These are phyloP conservation scores for Papilio polyxenes DNA, from an alignment of 1,140 invertebrate genomes.

Conservation along the genomic window DNA sequence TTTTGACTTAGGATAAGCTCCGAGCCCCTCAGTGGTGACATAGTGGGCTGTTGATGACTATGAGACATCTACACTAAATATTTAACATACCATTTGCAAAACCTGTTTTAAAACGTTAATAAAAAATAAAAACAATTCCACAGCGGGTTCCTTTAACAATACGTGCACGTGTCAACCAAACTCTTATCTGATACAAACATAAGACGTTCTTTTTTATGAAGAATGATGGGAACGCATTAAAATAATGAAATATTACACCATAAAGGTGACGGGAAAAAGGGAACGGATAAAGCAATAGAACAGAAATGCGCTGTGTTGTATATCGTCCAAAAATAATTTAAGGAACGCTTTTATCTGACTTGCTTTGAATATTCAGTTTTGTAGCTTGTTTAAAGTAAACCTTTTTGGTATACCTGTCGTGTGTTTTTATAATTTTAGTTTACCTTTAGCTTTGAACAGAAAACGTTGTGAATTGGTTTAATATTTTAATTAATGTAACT, in stretches of 20 bases:
- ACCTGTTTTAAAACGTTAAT: background rate
- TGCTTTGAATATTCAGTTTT: constrained; percentile 21
- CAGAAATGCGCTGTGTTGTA: background rate
- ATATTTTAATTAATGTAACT: background rate
- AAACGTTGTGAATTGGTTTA: background rate
- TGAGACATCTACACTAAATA: background rate
- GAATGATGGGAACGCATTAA: constrained; percentile 9
- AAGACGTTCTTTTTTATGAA: constrained; percentile 5
- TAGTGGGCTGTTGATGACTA: too few species aligned
- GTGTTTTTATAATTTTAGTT: background rate
- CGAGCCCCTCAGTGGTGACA: too few species aligned
- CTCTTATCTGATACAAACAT: background rate
- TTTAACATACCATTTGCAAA: background rate
- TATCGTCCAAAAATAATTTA: constrained; percentile 16
- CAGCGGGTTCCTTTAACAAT: background rate
- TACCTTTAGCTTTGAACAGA: background rate
- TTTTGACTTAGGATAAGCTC: too few species aligned
- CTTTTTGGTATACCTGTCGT: background rate
- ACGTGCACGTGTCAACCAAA: background rate
- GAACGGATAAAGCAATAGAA: background rate
- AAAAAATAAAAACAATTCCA: background rate
- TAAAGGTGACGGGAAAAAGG: background rate
- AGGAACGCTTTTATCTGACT: constrained; percentile 7
- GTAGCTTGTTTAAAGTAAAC: background rate
- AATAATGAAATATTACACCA: constrained; percentile 16